Base-by-base conservation (phyloP, 2,888 invertebrate genomes). In the Perdita meconis region DNA sequence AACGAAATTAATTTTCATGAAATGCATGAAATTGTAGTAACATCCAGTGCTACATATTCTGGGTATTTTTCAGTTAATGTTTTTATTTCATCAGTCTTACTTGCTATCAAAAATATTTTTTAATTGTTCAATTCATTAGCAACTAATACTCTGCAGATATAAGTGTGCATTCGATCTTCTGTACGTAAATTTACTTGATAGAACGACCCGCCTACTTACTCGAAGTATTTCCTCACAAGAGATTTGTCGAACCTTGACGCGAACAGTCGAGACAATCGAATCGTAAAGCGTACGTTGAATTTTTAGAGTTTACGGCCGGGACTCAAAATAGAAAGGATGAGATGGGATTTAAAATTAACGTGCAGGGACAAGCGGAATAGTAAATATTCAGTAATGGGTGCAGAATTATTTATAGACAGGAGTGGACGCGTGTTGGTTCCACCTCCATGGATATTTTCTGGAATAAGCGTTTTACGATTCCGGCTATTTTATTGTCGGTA, bases 401-500 rank as follows among this genome's bases (percentile, higher is more conserved):
- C 1, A 16, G 24, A n/a, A 26, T 19, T 22, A 63, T 40, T 51
- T 26, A 24, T 8, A 0, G 26, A 13, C 5, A 26, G 5, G 1
- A 13, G 24, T 13, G 16, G 8, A 22, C n/a, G 3, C 36, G 38
- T 5, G 42, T 51, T 22, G 51, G 40, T 34, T 16, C 26, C 13
- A 6, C 2, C 16, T 12, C 1, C 19, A 1, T 34, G 40, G 42
- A 42, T 4, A 19, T 10, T 19, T 10, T 6, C 10, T 8, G 2
- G 38, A 56, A 38, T 13, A 38, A 40, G 47, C 38, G 44, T 47
- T 30, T 70, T 70, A 70, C 56, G 65, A 65, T 65, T n/a, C 12
- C 12, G 5, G 44, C 8, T 56, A 47, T 47, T 66, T 57, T 57
- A 56, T 47, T 24, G 47, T 22, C 36, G 36, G 63, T 10, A 40